phyloP scores from a whole-genome alignment of 1,140 invertebrate genomes.

The Lasaia peninsularis region DNA sequence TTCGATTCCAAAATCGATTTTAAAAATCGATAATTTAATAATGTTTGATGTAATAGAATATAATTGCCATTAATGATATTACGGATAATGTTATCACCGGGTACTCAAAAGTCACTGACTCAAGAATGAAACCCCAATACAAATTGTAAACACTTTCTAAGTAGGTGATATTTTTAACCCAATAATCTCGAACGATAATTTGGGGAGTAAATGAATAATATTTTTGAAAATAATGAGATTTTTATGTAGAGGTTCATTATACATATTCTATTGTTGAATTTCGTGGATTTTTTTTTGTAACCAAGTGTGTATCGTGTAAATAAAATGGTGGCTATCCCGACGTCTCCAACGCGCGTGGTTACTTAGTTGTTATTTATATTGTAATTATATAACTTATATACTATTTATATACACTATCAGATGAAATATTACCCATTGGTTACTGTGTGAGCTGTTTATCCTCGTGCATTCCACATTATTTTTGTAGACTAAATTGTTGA shows the following conservation, averaged over 20 bases:
- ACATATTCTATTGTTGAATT: slow-evolving; percentile 5
- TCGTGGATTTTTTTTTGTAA: slow-evolving; percentile 1
- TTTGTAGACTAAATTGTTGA: slow-evolving; percentile 35
- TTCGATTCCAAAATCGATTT: slow-evolving; percentile 3
- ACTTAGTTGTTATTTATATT: slow-evolving; percentile 52
- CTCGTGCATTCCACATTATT: slow-evolving; percentile 58
- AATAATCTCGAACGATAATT: not conserved
- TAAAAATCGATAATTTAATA: slow-evolving; percentile 9
- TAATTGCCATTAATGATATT: slow-evolving; percentile 9
- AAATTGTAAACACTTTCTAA: not conserved
- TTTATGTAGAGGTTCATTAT: not conserved
- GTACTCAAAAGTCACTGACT: not conserved
- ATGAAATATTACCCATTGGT: slow-evolving; percentile 43
- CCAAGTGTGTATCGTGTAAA: slow-evolving; percentile 8
- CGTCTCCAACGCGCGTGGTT: slow-evolving; percentile 22
- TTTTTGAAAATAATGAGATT: not conserved
- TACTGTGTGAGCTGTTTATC: slow-evolving; percentile 39
- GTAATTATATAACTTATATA: slow-evolving; percentile 45
- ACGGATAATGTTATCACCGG: not conserved
- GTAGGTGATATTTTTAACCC: not conserved
- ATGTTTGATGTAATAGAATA: not conserved
- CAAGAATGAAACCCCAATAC: not conserved
- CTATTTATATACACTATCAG: slow-evolving; percentile 44
- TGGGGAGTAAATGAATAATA: not conserved
- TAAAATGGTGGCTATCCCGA: slow-evolving; percentile 7